Base-by-base conservation (phyloP, 2,113 vertebrate genomes). In the Carettochelys insculpta region DNA sequence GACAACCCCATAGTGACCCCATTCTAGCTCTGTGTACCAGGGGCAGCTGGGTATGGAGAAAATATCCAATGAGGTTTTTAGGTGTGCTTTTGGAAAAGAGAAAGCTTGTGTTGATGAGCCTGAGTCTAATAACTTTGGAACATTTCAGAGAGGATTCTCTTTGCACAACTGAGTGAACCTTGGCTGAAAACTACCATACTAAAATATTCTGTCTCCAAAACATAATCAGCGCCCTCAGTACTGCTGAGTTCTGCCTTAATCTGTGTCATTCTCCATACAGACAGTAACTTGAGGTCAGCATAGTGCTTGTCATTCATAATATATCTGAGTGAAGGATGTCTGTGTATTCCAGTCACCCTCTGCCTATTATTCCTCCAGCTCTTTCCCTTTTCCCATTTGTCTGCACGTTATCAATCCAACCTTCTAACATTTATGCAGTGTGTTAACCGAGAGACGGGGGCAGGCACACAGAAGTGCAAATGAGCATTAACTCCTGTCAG, bases 141-240 rank as follows among this genome's bases (percentile, higher is more conserved):
- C n/a, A 8, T 80, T 86, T 91, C 76, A 90, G 93, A 65, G 25
- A 82, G 4, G 2, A 24, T 25, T 92, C 19, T 93, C 24, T 68
- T 82, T 52, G 41, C 76, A 51, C 0, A 2, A 43, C 8, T 6
- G 76, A 80, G 17, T 65, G 73, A 90, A 92, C 89, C 0, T 4
- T 52, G 10, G 34, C 90, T 93, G 90, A 90, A 68, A 89, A 85
- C 41, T 75, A 22, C 29, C 73, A 92, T 34, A 1, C 50, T 83
- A 90, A 92, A 90, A 81, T 65, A 68, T 48, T 78, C 87, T 1
- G 76, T 86, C 87, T 82, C 53, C 41, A 92, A n/a, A n/a, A 85
- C 45, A 90, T 58, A 93, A 82, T 51, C 56, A 54, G 11, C 22
- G 38, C 48, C 90, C 19, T 4, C 41, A 38, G 61, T 3, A 2